Conservation (phyloP, 2,113 vertebrate genomes). For the Sinocyclocheilus grahami region DNA sequence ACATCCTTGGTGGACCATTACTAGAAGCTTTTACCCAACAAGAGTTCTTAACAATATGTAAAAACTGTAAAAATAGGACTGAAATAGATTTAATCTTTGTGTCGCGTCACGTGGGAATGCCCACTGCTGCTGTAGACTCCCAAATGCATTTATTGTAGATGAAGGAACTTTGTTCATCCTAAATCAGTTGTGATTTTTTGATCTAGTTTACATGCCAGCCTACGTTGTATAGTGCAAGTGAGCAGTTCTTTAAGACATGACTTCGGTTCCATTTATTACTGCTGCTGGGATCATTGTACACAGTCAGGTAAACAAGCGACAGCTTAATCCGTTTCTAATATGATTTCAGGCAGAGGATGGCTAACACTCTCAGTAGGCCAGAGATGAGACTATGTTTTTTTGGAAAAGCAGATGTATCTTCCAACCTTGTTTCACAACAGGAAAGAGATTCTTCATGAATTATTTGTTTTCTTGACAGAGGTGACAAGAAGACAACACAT, state of each 20-base stretch:
- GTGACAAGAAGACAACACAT: slow-evolving; percentile 23
- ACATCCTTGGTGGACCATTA: neutral
- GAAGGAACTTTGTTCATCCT: slow-evolving; percentile 26
- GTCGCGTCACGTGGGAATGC: neutral
- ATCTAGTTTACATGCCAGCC: neutral
- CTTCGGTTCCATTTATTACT: slow-evolving; percentile 1
- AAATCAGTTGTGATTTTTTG: slow-evolving; percentile 21
- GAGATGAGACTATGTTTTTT: slow-evolving; percentile 11
- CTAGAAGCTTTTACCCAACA: slow-evolving; percentile 18
- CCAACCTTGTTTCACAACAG: slow-evolving; percentile 31
- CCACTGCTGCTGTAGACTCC: neutral
- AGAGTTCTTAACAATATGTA: neutral
- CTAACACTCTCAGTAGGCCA: slow-evolving; percentile 6
- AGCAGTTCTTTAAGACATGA: slow-evolving; percentile 18
- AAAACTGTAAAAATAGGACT: neutral
- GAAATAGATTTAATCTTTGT: slow-evolving; percentile 3
- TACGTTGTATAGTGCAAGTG: neutral
- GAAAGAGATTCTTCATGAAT: slow-evolving; percentile 43
- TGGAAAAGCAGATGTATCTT: slow-evolving; percentile 17
- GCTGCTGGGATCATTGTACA: slow-evolving; percentile 4
- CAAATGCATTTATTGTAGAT: slow-evolving; percentile 21
- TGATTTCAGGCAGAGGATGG: slow-evolving; percentile 40
- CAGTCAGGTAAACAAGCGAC: slow-evolving; percentile 28
- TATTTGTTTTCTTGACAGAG: slow-evolving; percentile 40
- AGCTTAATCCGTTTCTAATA: slow-evolving; percentile 34